Evolutionary conservation across 2,888 invertebrate genomes (phyloP), one percentile per base, ranked within the genome.

Genomic region (Cylloceria caligata): DNA sequence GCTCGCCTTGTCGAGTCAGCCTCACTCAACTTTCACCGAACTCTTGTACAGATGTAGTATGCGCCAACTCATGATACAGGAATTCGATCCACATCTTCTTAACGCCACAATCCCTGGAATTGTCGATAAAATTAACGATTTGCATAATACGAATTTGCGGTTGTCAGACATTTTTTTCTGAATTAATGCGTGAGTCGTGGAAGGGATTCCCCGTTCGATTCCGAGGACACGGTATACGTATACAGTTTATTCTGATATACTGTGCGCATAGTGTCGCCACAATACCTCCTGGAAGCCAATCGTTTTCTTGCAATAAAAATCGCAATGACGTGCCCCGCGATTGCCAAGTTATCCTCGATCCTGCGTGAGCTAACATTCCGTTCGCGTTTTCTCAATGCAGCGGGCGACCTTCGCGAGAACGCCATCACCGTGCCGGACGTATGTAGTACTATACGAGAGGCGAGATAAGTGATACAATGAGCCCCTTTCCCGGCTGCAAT

Each of bases 351-450:
- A 69, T 80, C 64, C 68, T 52, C 55, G 57, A 65, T 49, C 52
- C 34, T 45, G 39, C 39, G 16, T 24, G 71, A 39, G 42, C 68
- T 45, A 49, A 64, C 68, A 81, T 77, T 77, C 76, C 76, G 21
- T 49, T 77, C 76, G 60, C 72, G 68, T 81, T 62, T 69, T 73
- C 68, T 34, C 69, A 30, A 49, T 36, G 34, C 24, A n/a, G n/a
- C n/a, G n/a, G 36, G 34, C 81, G 81, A 74, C 81, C 81, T 81
- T 81, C 78, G 69, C 19, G 49, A 24, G 65, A 36, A 60, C 73
- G 64, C 73, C 73, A 52, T n/a, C n/a, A n/a, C 52, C 62, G 77
- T 71, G 65, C 74, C 78, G 74, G 78, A 78, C 49, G 64, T 57
- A n/a, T 16, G 24, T 13, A 5, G 13, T 24, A 42, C 21, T 21